Conservation (phyloP, 2,888 invertebrate genomes). For the Temnothorax unifasciatus region DNA sequence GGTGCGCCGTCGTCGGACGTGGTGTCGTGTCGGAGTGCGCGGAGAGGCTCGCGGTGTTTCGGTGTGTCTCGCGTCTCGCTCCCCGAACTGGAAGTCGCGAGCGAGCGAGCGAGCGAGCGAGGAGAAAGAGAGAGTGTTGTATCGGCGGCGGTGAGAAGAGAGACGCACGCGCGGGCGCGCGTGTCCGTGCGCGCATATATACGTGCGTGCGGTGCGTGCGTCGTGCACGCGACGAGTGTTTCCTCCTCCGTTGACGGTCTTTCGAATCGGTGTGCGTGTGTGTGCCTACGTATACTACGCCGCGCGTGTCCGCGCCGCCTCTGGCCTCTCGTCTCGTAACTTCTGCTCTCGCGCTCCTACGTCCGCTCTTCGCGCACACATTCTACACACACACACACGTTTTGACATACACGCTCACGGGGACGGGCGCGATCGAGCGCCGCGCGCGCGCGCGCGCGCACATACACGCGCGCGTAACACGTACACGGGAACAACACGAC, state of each 20-base stretch:
- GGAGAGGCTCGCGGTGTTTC: conserved; percentile 49
- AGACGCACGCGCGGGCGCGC: too few relatives aligned
- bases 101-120: conserved; percentile 23
- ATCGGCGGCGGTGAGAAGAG: neutral
- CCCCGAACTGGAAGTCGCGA: conserved; percentile 42
- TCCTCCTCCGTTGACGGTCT: conserved; percentile 48
- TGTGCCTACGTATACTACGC: conserved; percentile 38
- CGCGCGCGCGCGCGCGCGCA: conserved; percentile 26
- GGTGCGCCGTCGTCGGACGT: conserved; percentile 79
- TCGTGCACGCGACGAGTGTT: conserved; percentile 64
- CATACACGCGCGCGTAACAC: conserved; percentile 25
- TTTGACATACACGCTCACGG: conserved; percentile 33
- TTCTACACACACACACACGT: neutral
- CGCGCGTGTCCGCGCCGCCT: conserved; percentile 46
- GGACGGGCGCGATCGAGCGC: conserved; percentile 47
- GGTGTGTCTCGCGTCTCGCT: neutral
- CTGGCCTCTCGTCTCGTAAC: conserved; percentile 60
- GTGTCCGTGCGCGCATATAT: too few relatives aligned
- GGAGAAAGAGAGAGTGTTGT: conserved; percentile 2
- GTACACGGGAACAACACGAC: conserved; percentile 61
- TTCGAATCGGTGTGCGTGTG: conserved; percentile 6
- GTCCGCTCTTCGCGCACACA: neutral
- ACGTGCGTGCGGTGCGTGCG: conserved; percentile 19
- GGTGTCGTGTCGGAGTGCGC: conserved; percentile 62
- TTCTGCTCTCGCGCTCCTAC: conserved; percentile 59